phyloP scores from a whole-genome alignment of 2,113 vertebrate species.

The Oceanodroma tethys region DNA sequence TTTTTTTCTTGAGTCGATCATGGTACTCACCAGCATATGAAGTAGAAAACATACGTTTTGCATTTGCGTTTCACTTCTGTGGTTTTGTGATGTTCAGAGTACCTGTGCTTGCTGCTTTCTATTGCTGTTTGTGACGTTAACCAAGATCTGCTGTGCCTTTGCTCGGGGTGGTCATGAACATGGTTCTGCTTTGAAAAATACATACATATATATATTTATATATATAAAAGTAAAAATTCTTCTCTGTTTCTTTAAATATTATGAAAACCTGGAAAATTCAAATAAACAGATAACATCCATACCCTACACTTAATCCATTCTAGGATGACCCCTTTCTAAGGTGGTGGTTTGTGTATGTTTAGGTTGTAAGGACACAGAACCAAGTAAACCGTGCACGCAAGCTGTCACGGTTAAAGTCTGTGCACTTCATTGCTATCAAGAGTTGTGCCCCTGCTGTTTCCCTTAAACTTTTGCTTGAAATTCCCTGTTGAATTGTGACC shows the following conservation, averaged over 20 bases:
- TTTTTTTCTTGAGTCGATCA: not conserved
- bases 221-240: not conserved
- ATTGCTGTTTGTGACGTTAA: not conserved
- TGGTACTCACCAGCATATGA: not conserved
- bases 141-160: not conserved
- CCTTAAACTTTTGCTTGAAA: not conserved
- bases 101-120: not conserved
- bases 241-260: not conserved
- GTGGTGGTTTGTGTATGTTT: rapidly evolving
- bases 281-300: too few species aligned
- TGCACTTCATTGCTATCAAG: rapidly evolving
- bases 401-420: not conserved
- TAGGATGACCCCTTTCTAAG: rapidly evolving
- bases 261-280: not conserved
- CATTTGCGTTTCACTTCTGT: not conserved
- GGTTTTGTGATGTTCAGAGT: not conserved
- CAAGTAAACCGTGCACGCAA: not conserved
- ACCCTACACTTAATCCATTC: rapidly evolving
- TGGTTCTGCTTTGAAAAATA: not conserved
- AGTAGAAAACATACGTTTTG: rapidly evolving
- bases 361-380: not conserved
- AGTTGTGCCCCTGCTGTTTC: too few species aligned
- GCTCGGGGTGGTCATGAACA: not conserved
- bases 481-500: not conserved
- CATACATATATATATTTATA: rapidly evolving